Evolutionary conservation across 2,797 vertebrate species (phyloP).

Genomic region (Zenarchopterus dispar): DNA sequence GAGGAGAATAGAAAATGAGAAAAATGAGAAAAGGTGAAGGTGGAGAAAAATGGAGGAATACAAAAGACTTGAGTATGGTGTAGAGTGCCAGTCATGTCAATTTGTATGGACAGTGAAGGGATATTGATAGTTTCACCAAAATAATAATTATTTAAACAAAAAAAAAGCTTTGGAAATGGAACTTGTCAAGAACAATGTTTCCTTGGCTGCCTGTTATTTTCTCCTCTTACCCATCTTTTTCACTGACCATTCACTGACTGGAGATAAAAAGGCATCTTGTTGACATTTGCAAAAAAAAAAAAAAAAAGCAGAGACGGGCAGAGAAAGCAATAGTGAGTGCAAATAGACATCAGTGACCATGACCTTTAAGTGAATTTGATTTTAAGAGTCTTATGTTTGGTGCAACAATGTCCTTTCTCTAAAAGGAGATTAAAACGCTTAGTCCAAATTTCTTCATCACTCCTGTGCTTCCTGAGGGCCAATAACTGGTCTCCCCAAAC

Average conservation of each 20-base stretch:
- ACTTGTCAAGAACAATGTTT: slow-evolving; percentile 14
- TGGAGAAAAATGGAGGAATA: slow-evolving; percentile 2
- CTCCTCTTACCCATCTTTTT: background rate
- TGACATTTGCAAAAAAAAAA: too few relatives aligned
- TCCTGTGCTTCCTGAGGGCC: slow-evolving; percentile 19
- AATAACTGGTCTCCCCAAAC: background rate
- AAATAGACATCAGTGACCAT: slow-evolving; percentile 5
- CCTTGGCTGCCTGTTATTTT: background rate
- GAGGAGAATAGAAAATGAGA: background rate
- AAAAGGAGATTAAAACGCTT: background rate
- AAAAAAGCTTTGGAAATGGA: slow-evolving; percentile 20
- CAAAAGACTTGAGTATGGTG: slow-evolving; percentile 1
- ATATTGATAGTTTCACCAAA: background rate
- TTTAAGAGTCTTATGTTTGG: background rate
- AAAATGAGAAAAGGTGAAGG: background rate
- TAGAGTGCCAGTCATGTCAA: slow-evolving; percentile 12
- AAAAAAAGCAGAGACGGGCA: slow-evolving; percentile 21
- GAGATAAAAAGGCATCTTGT: slow-evolving; percentile 29
- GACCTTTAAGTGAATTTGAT: too few relatives aligned
- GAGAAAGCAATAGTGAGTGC: slow-evolving; percentile 8
- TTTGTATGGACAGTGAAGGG: slow-evolving; percentile 12
- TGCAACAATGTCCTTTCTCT: background rate
- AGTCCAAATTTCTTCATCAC: slow-evolving; percentile 37
- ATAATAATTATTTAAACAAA: too few relatives aligned
- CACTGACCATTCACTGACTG: slow-evolving; percentile 15